phyloP scores from a whole-genome alignment of 2,888 invertebrate species.

The Neoascia interrupta region DNA sequence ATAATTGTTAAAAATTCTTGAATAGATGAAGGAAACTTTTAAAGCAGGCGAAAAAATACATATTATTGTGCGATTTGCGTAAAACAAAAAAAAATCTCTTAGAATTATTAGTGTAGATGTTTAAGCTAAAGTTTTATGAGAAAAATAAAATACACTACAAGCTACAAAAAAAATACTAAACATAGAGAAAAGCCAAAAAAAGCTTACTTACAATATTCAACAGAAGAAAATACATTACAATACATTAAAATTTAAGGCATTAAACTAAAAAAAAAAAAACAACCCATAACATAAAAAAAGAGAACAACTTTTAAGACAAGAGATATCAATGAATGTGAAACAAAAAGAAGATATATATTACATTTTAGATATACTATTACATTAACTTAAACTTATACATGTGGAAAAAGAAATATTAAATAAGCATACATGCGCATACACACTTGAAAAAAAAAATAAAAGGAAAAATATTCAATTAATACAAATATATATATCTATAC shows the following conservation, averaged over 20 bases:
- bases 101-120: slow-evolving; percentile 52
- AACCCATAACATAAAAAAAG: background rate
- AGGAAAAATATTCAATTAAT: slow-evolving; percentile 64
- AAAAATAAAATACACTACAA: slow-evolving; percentile 48
- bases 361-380: slow-evolving; percentile 11
- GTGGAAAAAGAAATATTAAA: slow-evolving; percentile 43
- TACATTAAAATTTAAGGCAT: slow-evolving; percentile 60
- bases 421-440: slow-evolving; percentile 59
- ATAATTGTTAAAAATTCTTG: background rate
- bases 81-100: slow-evolving; percentile 29
- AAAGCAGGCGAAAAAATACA: slow-evolving; percentile 52
- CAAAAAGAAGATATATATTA: slow-evolving; percentile 39
- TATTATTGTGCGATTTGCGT: slow-evolving; percentile 56
- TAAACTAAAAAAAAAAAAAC: slow-evolving; percentile 32
- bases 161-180: slow-evolving; percentile 36
- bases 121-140: slow-evolving; percentile 39
- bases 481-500: slow-evolving; percentile 69
- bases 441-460: slow-evolving; percentile 40
- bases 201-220: slow-evolving; percentile 55
- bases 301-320: slow-evolving; percentile 7
- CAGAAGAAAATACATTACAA: slow-evolving; percentile 53
- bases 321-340: slow-evolving; percentile 62
- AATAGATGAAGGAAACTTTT: slow-evolving; percentile 19
- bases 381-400: slow-evolving; percentile 57
- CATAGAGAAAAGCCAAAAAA: slow-evolving; percentile 20